Base-by-base conservation (phyloP, 1,140 invertebrate genomes). In the Drosophila ficusphila region DNA sequence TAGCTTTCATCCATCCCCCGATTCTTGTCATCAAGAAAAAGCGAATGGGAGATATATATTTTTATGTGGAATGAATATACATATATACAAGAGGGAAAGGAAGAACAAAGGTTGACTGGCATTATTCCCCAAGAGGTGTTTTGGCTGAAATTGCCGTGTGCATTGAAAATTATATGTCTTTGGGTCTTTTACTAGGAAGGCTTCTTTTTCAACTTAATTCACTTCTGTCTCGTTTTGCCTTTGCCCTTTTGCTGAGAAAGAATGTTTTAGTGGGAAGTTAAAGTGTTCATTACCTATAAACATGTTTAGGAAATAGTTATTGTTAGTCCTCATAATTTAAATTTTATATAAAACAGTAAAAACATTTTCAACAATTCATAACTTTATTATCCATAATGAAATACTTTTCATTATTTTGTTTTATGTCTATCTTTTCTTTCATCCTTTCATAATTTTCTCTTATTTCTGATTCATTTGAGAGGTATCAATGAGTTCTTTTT, bases 161-260 rank as follows among this genome's bases (percentile, higher is more conserved):
- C 79, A 83, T 54, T 79, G 51, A 36, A 57, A 61, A 74, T 70
- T 51, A 64, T 72, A 61, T 53, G 69, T 48, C 46, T 61, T 72
- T 31, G 56, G 54, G 69, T 21, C 46, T 51, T 31, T 36, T n/a
- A n/a, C 27, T 14, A 31, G 39, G 65, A 53, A 46, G 65, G 33
- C 8, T 11, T 44, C 39, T 23, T 52, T 12, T 29, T 23, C 16
- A 16, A 23, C 12, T n/a, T 16, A 8, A 27, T 12, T 14, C 33
- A 9, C 27, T 11, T 18, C 27, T 14, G 25, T 7, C 4, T 11
- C 12, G 41, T n/a, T 7, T 29, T 47, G 1, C 9, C n/a, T 36
- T 34, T n/a, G 9, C 0, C 21, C 6, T 38, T 25, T 11, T 18
- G 25, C 23, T n/a, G 7, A 48, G 29, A 36, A 11, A 18, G 19